Conservation (phyloP, 37 sponge, comb jelly and placozoan species). For the Axinella damicornis region DNA sequence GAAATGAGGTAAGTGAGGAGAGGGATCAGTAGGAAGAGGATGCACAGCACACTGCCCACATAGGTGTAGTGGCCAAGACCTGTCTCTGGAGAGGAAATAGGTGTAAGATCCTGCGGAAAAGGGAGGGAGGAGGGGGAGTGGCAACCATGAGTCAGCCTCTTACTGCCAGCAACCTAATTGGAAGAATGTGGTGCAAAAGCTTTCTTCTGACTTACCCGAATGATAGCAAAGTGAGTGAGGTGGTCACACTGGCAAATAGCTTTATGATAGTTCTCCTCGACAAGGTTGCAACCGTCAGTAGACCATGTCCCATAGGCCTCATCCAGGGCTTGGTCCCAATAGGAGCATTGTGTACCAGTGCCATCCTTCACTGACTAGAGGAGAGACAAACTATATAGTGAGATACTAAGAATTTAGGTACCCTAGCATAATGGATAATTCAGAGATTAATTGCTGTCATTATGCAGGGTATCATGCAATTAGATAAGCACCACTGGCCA, state of each 20-base stretch:
- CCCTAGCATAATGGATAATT: too few relatives aligned
- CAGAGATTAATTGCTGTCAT: too few relatives aligned
- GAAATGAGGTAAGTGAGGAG: neutral
- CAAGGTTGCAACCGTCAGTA: slow-evolving; percentile 24
- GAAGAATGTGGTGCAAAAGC: too few relatives aligned
- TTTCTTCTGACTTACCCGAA: slow-evolving; percentile 31
- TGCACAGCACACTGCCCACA: neutral
- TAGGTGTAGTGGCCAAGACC: too few relatives aligned
- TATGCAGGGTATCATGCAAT: too few relatives aligned
- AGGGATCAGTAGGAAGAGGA: slow-evolving; percentile 1
- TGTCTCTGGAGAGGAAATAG: too few relatives aligned
- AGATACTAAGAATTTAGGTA: too few relatives aligned
- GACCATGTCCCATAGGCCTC: slow-evolving; percentile 60
- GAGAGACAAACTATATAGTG: too few relatives aligned
- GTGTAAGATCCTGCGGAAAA: too few relatives aligned
- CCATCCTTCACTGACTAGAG: neutral
- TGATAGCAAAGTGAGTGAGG: slow-evolving; percentile 40
- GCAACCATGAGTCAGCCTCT: neutral
- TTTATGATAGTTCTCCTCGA: neutral
- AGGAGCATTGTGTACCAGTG: slow-evolving; percentile 32
- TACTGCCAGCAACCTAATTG: neutral
- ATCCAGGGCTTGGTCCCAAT: slow-evolving; percentile 59
- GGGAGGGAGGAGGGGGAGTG: slow-evolving; percentile 38
- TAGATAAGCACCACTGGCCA: too few relatives aligned
- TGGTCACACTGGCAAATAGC: slow-evolving; percentile 46